Conservation (phyloP, 2,797 vertebrate species). For the Agapornis canus region DNA sequence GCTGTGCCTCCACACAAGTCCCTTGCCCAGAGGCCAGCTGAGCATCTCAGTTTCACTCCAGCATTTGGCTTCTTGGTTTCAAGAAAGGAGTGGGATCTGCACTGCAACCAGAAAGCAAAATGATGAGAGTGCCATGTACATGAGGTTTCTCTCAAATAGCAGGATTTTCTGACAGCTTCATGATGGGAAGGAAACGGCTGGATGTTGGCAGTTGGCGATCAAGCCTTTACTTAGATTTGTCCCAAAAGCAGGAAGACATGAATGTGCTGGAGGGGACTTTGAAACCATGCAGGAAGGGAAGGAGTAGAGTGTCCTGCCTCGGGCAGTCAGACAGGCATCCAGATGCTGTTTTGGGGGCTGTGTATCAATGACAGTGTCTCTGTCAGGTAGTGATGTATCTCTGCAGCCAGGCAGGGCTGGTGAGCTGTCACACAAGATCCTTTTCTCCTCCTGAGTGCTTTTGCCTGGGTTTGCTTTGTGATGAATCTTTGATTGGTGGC, state of each 20-base stretch:
- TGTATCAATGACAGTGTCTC: rapidly evolving
- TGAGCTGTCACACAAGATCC: neutral
- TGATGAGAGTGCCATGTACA: rapidly evolving
- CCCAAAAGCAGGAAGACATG: neutral
- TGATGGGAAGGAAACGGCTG: neutral
- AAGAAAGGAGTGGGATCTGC: neutral
- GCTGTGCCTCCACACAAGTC: neutral
- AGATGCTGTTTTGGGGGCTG: neutral
- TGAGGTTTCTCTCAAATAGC: neutral
- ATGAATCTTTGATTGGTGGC: neutral
- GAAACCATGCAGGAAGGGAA: neutral
- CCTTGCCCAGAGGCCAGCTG: neutral
- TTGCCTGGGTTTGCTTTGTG: neutral
- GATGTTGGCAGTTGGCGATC: neutral
- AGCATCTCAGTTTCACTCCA: neutral
- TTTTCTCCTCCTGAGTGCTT: neutral
- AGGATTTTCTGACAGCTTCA: neutral
- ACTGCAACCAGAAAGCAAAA: neutral
- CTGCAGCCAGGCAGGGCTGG: neutral
- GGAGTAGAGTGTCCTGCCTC: neutral
- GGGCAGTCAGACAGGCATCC: rapidly evolving
- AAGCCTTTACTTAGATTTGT: neutral
- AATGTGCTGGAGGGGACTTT: neutral
- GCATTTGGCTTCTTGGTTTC: neutral
- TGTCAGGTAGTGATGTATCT: neutral